Conservation (phyloP, 2,113 vertebrate species). For the Antigone vipio region DNA sequence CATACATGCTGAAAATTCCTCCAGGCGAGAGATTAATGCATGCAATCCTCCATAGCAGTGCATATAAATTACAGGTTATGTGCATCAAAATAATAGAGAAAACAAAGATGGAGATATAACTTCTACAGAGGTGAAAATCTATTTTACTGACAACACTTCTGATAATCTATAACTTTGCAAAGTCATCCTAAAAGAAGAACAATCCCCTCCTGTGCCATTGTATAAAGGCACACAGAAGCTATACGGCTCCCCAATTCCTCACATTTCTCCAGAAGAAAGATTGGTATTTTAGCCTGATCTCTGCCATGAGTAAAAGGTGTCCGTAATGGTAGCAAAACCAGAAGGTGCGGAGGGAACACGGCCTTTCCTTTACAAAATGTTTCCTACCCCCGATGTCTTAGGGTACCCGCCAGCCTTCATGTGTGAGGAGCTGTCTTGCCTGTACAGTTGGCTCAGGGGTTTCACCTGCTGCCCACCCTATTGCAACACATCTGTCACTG, state of each 20-base stretch:
- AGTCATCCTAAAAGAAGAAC: not conserved
- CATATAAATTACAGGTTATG: not conserved
- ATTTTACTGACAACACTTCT: not conserved
- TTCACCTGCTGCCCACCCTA: not conserved
- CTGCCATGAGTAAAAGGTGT: not conserved
- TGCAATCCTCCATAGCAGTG: not conserved
- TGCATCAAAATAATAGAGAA: not conserved
- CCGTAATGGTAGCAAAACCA: not conserved
- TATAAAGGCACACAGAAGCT: not conserved
- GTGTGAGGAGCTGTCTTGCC: not conserved
- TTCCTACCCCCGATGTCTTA: not conserved
- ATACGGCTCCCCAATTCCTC: not conserved
- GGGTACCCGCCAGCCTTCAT: not conserved
- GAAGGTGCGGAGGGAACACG: not conserved
- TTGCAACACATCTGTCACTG: not conserved
- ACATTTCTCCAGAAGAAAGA: not conserved
- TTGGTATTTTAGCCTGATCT: not conserved
- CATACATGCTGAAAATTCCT: not conserved
- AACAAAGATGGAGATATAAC: not conserved
- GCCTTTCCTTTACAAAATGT: not conserved
- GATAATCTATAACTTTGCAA: not conserved
- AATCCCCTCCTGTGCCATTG: not conserved
- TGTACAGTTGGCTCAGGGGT: not conserved
- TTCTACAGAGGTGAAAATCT: not conserved
- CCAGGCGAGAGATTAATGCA: not conserved